Base-by-base conservation (phyloP, 2,113 vertebrate species). In the Myiozetetes cayanensis region DNA sequence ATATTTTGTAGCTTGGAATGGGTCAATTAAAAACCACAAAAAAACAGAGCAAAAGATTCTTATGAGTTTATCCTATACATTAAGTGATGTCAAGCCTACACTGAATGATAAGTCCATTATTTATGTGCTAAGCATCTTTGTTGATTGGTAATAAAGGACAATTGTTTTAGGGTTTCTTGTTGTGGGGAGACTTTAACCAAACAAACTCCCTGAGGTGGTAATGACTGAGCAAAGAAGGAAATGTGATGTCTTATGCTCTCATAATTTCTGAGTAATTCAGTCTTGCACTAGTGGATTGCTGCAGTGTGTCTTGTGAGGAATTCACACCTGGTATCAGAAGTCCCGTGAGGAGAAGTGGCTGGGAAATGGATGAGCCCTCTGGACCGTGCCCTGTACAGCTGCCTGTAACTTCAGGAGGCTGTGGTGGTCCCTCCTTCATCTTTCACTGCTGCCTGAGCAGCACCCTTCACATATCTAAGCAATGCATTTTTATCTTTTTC, bases 331-430 rank as follows among this genome's bases (percentile, higher is more conserved):
- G 14, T 2, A 49, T 7, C 28, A 80, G 35, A 83, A 90, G 27
- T 10, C 6, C 46, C 0, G 1, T 8, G 28, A 53, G 33, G 24
- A 62, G 14, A 56, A 0, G 0, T 8, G 58, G 46, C 30, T 21
- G 47, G 31, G 21, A 2, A 20, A 35, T 1, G 10, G n/a, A 50
- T 14, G 19, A 83, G n/a, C 18, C 9, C 19, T 59, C 41, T 41
- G 58, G 31, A 66, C 41, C 62, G 44, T 43, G 80, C 35, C 20
- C 31, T 65, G 1, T 2, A 30, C 3, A n/a, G 28, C 11, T 59
- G 20, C 20, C 61, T 33, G 7, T 9, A 30, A 33, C 30, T 56
- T 20, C 35, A 58, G 20, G 35, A 71, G 14, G 18, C 27, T 53
- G 2, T 25, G 21, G 3, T 49, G 33, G 17, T 37, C 19, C 37